A percentile compares a stretch with the other conserved stretches of the same genome.
Conservation (phyloP, 2,888 invertebrate species). For the Oscheius sp. region DNA sequence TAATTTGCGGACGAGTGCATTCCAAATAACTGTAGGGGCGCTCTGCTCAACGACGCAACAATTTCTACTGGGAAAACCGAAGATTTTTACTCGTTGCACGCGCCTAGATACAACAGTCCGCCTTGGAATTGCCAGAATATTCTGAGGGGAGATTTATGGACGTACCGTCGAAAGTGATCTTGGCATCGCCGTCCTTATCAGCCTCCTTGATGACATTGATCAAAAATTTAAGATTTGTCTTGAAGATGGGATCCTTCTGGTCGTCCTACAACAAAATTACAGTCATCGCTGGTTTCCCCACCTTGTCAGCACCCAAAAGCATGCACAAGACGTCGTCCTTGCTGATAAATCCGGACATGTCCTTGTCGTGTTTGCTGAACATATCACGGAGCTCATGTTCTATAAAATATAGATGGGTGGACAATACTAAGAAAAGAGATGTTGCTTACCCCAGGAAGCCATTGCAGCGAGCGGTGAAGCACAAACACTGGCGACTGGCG, state of each 20-base stretch:
- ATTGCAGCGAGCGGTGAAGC: constrained; percentile 21
- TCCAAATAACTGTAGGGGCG: too few species aligned
- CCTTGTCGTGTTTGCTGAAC: constrained; percentile 65
- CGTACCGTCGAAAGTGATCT: constrained; percentile 67
- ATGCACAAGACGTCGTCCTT: constrained; percentile 68
- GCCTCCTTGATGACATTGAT: constrained; percentile 68
- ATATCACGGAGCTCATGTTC: constrained; percentile 65
- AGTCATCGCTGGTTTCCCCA: not conserved
- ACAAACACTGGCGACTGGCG: constrained; percentile 17
- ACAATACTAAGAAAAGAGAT: not conserved
- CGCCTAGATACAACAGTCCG: too few species aligned
- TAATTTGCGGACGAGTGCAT: constrained; percentile 9
- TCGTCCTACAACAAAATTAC: constrained; percentile 48
- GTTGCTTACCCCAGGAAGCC: constrained; percentile 38
- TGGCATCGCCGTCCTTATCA: constrained; percentile 68
- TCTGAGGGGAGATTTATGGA: not conserved
- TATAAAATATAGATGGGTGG: constrained; percentile 19
- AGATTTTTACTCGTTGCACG: too few species aligned
- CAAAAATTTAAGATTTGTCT: constrained; percentile 67
- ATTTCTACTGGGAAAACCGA: not conserved
- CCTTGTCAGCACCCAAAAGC: constrained; percentile 67
- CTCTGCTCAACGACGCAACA: not conserved
- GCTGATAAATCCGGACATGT: constrained; percentile 65
- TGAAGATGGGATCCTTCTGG: constrained; percentile 67
- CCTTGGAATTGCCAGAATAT: too few species aligned